Percentiles rank a stretch among this genome's conserved stretches.
Evolutionary conservation across 2,113 vertebrate genomes (phyloP).

Genomic region (Phocoena phocoena): DNA sequence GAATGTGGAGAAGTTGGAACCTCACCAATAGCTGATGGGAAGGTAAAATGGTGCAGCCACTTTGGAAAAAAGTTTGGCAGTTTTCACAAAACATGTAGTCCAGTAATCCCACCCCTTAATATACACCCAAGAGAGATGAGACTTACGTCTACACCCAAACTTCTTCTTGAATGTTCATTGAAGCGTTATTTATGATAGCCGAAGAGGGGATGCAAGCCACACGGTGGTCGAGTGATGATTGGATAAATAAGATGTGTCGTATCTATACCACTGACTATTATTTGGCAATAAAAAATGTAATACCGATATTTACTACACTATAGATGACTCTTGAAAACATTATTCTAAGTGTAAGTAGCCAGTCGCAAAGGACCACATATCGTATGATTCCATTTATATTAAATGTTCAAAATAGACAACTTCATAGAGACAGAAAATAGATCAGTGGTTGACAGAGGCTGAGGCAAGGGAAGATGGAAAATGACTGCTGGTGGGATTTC

Average conservation of each 20-base stretch:
- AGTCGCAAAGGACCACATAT: rapidly evolving
- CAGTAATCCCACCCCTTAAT: rapidly evolving
- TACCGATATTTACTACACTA: too few species aligned
- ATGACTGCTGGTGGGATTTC: too few species aligned
- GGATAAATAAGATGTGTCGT: neutral
- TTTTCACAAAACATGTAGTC: neutral
- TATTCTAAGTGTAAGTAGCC: neutral
- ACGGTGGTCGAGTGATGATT: too few species aligned
- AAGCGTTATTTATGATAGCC: too few species aligned
- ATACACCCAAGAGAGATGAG: neutral
- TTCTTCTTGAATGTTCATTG: rapidly evolving
- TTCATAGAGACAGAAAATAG: too few species aligned
- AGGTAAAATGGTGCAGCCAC: too few species aligned
- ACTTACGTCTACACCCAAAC: neutral
- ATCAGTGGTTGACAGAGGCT: too few species aligned
- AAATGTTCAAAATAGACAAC: neutral
- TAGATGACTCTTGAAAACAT: neutral
- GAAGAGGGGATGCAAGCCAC: too few species aligned
- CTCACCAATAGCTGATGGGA: too few species aligned
- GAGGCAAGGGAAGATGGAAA: too few species aligned
- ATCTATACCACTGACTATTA: rapidly evolving
- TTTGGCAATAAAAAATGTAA: too few species aligned
- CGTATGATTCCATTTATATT: rapidly evolving
- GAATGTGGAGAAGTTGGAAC: too few species aligned
- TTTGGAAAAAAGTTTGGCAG: neutral